Base-by-base conservation (phyloP, 2,113 vertebrate genomes). In the Caranx melampygus region DNA sequence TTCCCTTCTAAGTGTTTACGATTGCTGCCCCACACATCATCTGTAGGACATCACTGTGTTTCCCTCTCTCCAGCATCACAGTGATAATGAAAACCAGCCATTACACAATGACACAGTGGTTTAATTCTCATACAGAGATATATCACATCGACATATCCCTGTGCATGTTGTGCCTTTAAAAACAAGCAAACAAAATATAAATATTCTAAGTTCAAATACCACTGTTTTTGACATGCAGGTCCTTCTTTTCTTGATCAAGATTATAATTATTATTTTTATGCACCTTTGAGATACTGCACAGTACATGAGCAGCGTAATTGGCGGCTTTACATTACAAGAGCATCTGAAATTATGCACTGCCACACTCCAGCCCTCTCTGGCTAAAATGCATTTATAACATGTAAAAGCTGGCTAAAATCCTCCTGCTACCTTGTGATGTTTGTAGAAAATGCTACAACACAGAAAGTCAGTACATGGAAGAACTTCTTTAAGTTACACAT, bases 71-170 rank as follows among this genome's bases (percentile, higher is more conserved):
- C 57, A 86, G 77, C 72, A 52, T 87, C 79, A 83, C 87, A 88
- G 86, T 90, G 87, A 90, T 85, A 70, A 77, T 82, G 78, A 84
- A 87, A 87, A 81, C 73, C 84, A 75, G 55, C 78, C 42, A 40
- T 70, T 61, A 61, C 57, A 76, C 59, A 72, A 69, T 55, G 14
- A 84, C 76, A 71, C 44, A 1, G 60, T 75, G 75, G 42, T 82
- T 83, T 75, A 42, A 74, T 58, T 78, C 78, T 62, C 69, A 68
- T 65, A 65, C 13, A 79, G 67, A 63, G 72, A 75, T 62, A 55
- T 57, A 66, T 65, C 47, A 6, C 9, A 49, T n/a, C 6, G 3
- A 16, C 33, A 65, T 70, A 61, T 65, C 44, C 13, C 51, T 49
- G 12, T 69, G 61, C 74, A 57, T 69, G 47, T 75, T 78, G 72